Evolutionary conservation across 1,140 invertebrate genomes (phyloP), one percentile per base, ranked within the genome.

Genomic region (Drosophila kanapiae): DNA sequence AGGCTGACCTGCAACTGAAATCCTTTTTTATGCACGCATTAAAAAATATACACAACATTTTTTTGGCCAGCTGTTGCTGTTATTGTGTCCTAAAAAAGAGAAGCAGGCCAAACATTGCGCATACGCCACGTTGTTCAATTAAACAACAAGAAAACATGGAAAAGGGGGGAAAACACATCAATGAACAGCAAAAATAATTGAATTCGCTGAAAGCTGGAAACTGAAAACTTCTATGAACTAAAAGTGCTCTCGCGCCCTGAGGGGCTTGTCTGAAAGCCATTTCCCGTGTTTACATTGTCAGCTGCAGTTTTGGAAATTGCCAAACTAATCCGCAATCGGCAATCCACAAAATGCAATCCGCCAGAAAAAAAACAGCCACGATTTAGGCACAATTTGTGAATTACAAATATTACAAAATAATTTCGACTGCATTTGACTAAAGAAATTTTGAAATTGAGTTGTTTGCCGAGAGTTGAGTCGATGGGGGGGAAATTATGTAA

Each of bases 341-440:
- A 49, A 16, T 33, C 27, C 48, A n/a, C 49, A 35, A 18, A 18
- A 35, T 51, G 7, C 43, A 69, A 71, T 42, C n/a, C 35, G n/a
- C n/a, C n/a, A 0, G 1, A 8, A 40, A 40, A 31, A 60, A 60
- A 54, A 45, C 13, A 18, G 48, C 63, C 76, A 75, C 43, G 42
- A 78, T 48, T 70, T 78, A 48, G 37, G 54, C 48, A 70, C 69
- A 88, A 86, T 78, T 88, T 84, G 77, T 71, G 57, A 84, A 75
- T 84, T 80, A 67, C 58, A 84, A 88, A 84, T 90, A 81, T 88
- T 88, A 88, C 69, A 76, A 88, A 88, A 84, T 88, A 72, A 84
- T 90, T 78, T 71, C 78, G 54, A 67, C 48, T 18, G 62, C 62
- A 59, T 59, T 64, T 33, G 53, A 27, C 29, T 43, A 63, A 64